Base-by-base conservation (phyloP, 1,140 invertebrate species). In the Conus betulinus region DNA sequence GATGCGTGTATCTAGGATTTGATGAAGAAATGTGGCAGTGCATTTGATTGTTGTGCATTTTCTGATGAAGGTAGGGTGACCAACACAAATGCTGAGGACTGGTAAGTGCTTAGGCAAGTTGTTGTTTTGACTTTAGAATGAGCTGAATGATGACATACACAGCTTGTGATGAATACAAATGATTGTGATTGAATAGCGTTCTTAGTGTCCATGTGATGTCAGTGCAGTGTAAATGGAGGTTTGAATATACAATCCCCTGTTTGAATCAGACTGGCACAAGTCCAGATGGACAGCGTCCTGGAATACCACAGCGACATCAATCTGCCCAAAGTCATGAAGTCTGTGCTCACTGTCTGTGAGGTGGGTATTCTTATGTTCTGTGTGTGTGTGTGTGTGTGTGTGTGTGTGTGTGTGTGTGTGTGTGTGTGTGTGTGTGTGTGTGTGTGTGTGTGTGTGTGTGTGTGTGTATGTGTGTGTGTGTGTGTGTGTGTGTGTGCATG, bases 261-360 rank as follows among this genome's bases (percentile, higher is more conserved):
- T 23, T 13, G 23, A 90, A 87, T 88, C 87, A 94, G 94, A 85
- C 83, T 94, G 51, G 93, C 91, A 1, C 83, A 85, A 78, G 89
- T 93, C n/a, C 91, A 93, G 88, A 88, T 91, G 25, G 76, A 88
- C 0, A 92, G 92, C n/a, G 90, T 93, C 13, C 74, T 92, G 51
- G 89, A 90, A 15, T 87, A 91, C 63, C 82, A 85, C 13, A 91
- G 91, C 67, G 91, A 92, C 78, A 90, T 93, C 27, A 93, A 93
- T 88, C 84, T 91, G 20, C 92, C 92, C 13, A 89, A 92, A 84
- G 90, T 93, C 23, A 91, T 94, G 91, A 92, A 90, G 52, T 89
- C 90, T 63, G 71, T 94, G 0, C 89, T 93, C 13, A 85, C 88
- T 23, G 92, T 92, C 55, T 94, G 93, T 92, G 92, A 94, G 91